Conservation (phyloP, 2,113 vertebrate genomes). For the Xenopus laevis region DNA sequence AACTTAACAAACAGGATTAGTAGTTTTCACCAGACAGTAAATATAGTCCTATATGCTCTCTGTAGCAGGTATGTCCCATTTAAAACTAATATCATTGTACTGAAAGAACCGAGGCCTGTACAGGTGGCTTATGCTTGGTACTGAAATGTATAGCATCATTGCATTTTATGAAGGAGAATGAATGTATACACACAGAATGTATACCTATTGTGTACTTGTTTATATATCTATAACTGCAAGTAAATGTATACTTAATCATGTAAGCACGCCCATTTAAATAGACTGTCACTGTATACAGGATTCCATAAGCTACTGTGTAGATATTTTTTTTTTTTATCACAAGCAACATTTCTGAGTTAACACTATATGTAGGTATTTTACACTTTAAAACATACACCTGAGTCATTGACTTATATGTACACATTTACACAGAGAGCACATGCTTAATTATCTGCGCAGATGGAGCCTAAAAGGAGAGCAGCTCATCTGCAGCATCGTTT, state of each 20-base stretch:
- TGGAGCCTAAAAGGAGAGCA: background rate
- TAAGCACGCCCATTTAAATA: conserved; percentile 13
- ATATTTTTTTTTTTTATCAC: background rate
- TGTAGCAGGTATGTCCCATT: no score
- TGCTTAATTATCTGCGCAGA: background rate
- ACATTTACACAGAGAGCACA: conserved; percentile 3
- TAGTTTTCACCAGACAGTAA: no score
- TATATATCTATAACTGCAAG: background rate
- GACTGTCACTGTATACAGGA: conserved; percentile 16
- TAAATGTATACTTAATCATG: background rate
- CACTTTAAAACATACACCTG: conserved; percentile 40
- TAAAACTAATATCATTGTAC: no score
- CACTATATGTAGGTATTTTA: conserved; percentile 32
- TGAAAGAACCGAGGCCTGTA: background rate
- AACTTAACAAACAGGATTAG: no score
- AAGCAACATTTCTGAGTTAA: conserved; percentile 24
- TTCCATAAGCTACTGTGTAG: conserved; percentile 11
- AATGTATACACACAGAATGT: background rate
- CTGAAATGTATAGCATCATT: background rate
- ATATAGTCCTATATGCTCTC: no score
- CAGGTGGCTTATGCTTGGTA: background rate
- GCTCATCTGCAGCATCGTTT: background rate
- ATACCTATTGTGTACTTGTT: background rate
- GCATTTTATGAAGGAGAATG: background rate
- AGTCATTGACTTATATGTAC: conserved; percentile 37